Evolutionary conservation across 64 coral and sea anemone genomes (phyloP).

Genomic region (Acropora yongei): DNA sequence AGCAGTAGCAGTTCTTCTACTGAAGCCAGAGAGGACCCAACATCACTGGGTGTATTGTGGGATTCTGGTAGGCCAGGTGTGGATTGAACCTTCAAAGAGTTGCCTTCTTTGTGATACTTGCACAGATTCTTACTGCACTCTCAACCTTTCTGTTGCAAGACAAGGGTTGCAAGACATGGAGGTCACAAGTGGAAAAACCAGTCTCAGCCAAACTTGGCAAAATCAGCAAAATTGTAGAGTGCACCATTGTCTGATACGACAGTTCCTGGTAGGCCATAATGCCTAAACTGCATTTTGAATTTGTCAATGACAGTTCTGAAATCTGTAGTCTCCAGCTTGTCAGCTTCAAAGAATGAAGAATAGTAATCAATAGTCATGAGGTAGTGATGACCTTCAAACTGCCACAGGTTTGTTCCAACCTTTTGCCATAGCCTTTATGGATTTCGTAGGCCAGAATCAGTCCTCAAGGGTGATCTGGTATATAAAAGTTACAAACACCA

Average conservation of each 20-base stretch:
- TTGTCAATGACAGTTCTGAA: conserved; percentile 26
- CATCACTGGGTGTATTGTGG: conserved; percentile 21
- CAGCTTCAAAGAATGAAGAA: conserved; percentile 6
- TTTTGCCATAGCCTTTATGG: no score
- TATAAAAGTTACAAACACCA: no score
- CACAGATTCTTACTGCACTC: conserved; percentile 12
- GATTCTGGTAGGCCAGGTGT: conserved; percentile 28
- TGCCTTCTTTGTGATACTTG: conserved; percentile 21
- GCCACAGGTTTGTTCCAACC: conserved; percentile 5
- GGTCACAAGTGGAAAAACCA: not conserved
- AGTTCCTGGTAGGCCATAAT: not conserved
- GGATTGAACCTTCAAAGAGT: not conserved
- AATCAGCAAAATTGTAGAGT: not conserved
- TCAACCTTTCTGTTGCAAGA: conserved; percentile 6
- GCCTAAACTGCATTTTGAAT: conserved; percentile 10
- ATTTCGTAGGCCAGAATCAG: no score
- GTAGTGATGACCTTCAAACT: not conserved
- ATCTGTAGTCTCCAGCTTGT: conserved; percentile 23
- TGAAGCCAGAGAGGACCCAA: conserved; percentile 23
- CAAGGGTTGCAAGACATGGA: no score
- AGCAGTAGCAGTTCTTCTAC: not conserved
- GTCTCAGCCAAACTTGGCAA: not conserved
- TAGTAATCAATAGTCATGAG: conserved; percentile 25
- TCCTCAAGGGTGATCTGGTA: no score
- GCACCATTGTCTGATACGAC: not conserved